Conservation (phyloP, 2,888 invertebrate species). For the Tenthredo distinguenda region DNA sequence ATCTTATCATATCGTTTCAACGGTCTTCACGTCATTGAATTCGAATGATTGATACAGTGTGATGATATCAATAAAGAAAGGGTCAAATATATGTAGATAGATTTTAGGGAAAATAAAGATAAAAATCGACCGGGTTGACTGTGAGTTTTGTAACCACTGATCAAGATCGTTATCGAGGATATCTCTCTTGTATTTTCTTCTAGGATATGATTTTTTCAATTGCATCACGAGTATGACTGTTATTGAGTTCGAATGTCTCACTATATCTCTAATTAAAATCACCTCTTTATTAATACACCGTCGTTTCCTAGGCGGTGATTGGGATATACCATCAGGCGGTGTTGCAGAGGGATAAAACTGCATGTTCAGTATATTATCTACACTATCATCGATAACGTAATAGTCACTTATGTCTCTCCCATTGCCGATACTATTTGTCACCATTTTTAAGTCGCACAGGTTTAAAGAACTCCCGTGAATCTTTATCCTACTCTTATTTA, state of each 20-base stretch:
- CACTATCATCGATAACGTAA: constrained; percentile 64
- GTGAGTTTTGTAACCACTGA: background rate
- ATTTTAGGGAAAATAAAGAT: background rate
- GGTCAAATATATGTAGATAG: background rate
- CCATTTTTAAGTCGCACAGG: constrained; percentile 4
- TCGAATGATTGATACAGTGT: no score
- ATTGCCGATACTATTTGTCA: constrained; percentile 39
- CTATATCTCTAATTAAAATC: constrained; percentile 55
- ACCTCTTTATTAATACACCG: constrained; percentile 76
- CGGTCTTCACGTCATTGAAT: no score
- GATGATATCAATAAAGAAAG: background rate
- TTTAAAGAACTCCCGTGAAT: background rate
- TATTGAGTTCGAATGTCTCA: background rate
- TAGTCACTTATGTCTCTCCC: constrained; percentile 43
- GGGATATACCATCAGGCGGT: constrained; percentile 65
- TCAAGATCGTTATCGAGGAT: background rate
- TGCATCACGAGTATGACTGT: background rate
- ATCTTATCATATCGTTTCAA: no score
- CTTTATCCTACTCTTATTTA: background rate
- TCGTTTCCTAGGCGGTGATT: constrained; percentile 72
- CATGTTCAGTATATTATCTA: constrained; percentile 76
- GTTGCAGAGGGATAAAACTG: constrained; percentile 71
- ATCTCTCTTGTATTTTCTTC: background rate
- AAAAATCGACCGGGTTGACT: background rate
- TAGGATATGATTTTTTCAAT: background rate